Evolutionary conservation across 2,888 invertebrate genomes (phyloP), one percentile per base, ranked within the genome.

Genomic region (Drosophila acutilabella): DNA sequence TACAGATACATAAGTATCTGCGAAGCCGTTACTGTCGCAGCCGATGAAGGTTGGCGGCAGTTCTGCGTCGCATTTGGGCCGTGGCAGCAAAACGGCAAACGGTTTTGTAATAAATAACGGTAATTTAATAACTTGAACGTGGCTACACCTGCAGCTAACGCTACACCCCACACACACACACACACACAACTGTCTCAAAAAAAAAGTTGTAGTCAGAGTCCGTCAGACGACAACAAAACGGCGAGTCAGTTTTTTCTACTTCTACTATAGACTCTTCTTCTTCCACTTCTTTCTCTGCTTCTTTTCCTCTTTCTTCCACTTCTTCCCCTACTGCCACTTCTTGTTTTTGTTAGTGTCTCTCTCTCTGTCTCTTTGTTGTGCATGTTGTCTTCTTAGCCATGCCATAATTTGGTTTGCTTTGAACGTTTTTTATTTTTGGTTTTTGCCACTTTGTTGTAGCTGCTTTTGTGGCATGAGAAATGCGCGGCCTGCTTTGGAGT

Each of bases 71-170:
- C 87, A 84, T 87, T 84, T 85, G 80, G 85, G 85, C 81, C 89
- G 87, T 71, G 74, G 74, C 73, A 71, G 78, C 80, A 79, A 86
- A 83, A 83, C 89, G 73, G 73, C 84, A 87, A 36, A 36, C 85
- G 87, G 89, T 87, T 87, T 89, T 75, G 89, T 89, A 85, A 85
- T 78, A 87, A 80, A 83, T 89, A 85, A 85, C 85, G 79, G 85
- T 87, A 85, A 87, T 81, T 87, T 85, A 89, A 89, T 85, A 85
- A 84, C 75, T 64, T 84, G 71, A 81, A 64, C 78, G 71, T 67
- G 71, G 70, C 78, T 78, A 80, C 83, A 83, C 83, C 88, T 88
- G 81, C 80, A 69, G 42, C 64, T 33, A 65, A 48, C 62, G 50
- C 47, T 47, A 51, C 44, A 36, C 72, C 58, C 45, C 45, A 16